phyloP scores from a whole-genome alignment of 2,113 vertebrate genomes.

The Gymnorhina tibicen region DNA sequence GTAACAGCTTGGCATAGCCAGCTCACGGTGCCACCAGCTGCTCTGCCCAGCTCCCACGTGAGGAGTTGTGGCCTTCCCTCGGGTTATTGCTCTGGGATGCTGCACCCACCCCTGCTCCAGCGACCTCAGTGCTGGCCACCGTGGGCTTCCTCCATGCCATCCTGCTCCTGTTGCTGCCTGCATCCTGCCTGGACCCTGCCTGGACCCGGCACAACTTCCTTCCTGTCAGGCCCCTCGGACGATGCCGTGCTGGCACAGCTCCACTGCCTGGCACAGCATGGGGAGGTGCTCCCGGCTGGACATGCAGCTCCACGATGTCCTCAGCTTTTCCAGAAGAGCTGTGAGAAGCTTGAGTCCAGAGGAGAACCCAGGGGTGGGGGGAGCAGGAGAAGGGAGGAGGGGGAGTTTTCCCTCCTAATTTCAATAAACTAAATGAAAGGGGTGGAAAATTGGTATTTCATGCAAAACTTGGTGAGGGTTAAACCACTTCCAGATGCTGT shows the following conservation, averaged over 20 bases:
- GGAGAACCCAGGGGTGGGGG: background rate
- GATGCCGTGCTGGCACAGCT: fast-evolving
- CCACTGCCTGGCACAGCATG: background rate
- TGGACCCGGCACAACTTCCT: background rate
- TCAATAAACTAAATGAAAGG: conserved; percentile 57
- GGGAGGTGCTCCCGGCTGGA: background rate
- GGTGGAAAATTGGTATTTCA: conserved; percentile 63
- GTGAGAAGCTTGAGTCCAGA: background rate
- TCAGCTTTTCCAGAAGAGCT: background rate
- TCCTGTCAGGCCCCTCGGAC: background rate
- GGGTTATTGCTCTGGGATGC: background rate
- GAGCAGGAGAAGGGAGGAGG: background rate
- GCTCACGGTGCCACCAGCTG: fast-evolving
- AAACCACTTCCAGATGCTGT: conserved; percentile 62
- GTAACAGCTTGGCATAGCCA: background rate
- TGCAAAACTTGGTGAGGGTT: conserved; percentile 41
- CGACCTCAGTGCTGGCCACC: fast-evolving
- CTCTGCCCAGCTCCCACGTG: background rate
- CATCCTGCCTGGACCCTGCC: background rate
- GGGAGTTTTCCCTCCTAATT: conserved; percentile 36
- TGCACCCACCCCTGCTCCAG: background rate
- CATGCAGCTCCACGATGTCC: background rate
- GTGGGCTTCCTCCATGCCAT: fast-evolving
- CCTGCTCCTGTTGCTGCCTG: background rate
- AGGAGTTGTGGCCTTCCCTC: background rate